A percentile compares a stretch with the other conserved stretches of the same genome.
phyloP scores from a whole-genome alignment of 2,113 vertebrate species.

The Neogale vison region DNA sequence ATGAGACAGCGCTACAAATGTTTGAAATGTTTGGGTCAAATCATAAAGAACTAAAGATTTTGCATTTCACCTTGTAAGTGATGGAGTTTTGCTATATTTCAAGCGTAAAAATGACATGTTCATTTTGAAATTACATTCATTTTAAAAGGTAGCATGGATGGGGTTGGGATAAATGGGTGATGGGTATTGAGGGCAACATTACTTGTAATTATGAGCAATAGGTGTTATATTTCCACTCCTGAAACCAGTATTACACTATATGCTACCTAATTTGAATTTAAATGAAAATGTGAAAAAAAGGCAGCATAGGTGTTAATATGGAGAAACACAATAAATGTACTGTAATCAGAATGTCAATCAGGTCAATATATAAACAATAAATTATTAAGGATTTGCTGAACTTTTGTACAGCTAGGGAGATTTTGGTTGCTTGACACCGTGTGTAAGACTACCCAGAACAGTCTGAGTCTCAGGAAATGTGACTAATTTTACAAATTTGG shows the following conservation, averaged over 20 bases:
- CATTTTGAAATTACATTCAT: not conserved
- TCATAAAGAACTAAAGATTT: not conserved
- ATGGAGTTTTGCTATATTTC: not conserved
- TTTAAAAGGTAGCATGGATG: not conserved
- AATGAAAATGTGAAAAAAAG: not conserved
- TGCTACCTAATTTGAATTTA: not conserved
- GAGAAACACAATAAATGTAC: not conserved
- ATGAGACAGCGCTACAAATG: not conserved
- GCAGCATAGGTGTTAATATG: not conserved
- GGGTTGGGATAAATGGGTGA: too few species aligned
- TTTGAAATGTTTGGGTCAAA: not conserved
- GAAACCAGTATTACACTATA: too few species aligned
- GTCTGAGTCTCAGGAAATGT: not conserved
- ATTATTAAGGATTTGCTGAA: not conserved
- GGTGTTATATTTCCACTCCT: too few species aligned
- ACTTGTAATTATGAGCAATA: too few species aligned
- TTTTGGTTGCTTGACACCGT: not conserved
- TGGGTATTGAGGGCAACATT: too few species aligned
- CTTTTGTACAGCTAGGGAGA: not conserved
- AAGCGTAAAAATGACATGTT: not conserved
- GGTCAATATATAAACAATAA: not conserved
- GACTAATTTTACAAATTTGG: not conserved
- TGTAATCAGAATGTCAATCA: not conserved
- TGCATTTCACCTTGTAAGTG: not conserved
- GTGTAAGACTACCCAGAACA: not conserved